Base-by-base conservation (phyloP, 2,113 vertebrate species). In the Blennius ocellaris region DNA sequence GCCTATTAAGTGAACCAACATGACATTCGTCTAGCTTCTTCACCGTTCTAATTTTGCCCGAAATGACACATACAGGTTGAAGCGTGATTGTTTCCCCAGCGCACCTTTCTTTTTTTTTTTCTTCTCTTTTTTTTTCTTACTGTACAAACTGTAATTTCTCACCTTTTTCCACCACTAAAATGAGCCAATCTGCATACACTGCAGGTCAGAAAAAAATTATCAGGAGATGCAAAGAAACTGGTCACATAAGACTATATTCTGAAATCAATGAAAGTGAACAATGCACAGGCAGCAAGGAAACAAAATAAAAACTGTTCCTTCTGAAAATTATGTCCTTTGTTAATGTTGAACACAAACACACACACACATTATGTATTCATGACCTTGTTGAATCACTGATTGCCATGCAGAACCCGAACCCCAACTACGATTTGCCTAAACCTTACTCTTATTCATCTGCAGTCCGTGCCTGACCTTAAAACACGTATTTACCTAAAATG, bases 1-100 rank as follows among this genome's bases (percentile, higher is more conserved):
- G 62, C 77, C 65, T 80, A 82, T 89, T 89, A 87, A 81, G 73
- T 63, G 37, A 43, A 80, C 67, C 74, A 75, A 40, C 30, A 68
- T 66, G 84, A 82, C 76, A 88, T 85, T 78, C n/a, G 38, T 67
- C 44, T 58, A 17, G 58, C 58, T 43, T 39, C 39, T 36, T 66
- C 69, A 59, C 57, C 15, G 58, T 65, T 41, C 36, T 76, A 69
- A 73, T 68, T 77, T 76, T 81, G 49, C 45, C 50, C 79, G 53
- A 51, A 66, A 73, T 58, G 30, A 58, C 50, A 76, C 49, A 71
- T 44, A 15, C 48, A 70, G 37, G 8, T 0, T 21, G 61, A 47
- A 30, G 49, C 44, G 4, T 30, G 21, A 30, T 30, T 30, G 21
- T 61, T 61, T 71, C 50, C 38, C 39, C 14, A 2, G 44, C 54